These are phyloP conservation scores for Ectemnius continuus DNA, from an alignment of 2,888 invertebrate species.

Conservation along the genomic window DNA sequence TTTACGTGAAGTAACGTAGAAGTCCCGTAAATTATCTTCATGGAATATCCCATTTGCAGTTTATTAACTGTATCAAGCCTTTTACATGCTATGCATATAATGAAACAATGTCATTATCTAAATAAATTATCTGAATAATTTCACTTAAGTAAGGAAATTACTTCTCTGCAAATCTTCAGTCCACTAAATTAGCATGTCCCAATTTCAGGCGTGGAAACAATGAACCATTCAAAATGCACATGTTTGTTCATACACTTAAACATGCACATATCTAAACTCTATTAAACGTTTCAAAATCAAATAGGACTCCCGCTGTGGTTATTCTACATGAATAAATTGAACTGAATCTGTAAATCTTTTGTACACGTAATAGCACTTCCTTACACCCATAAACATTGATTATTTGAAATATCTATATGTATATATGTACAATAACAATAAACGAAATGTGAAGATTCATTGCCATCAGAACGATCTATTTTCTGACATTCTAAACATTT, in stretches of 20 bases:
- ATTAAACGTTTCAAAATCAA: too few species aligned
- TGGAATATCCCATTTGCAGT: slow-evolving; percentile 26
- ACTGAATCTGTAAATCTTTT: too few species aligned
- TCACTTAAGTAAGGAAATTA: slow-evolving; percentile 36
- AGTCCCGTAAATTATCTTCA: slow-evolving; percentile 43
- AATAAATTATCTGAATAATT: slow-evolving; percentile 29
- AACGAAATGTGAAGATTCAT: slow-evolving; percentile 25
- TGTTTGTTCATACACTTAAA: slow-evolving; percentile 19
- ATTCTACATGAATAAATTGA: too few species aligned
- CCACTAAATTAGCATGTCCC: not conserved
- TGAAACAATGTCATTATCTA: slow-evolving; percentile 17
- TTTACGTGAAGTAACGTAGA: slow-evolving; percentile 22
- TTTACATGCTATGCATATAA: slow-evolving; percentile 37
- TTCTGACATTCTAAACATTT: slow-evolving; percentile 15
- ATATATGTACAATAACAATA: slow-evolving; percentile 1
- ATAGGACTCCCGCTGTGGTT: too few species aligned
- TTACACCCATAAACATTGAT: too few species aligned
- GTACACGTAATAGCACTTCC: too few species aligned
- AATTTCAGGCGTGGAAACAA: too few species aligned
- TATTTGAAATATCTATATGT: not conserved
- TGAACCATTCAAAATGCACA: too few species aligned
- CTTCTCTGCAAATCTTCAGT: slow-evolving; percentile 18
- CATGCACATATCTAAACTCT: too few species aligned
- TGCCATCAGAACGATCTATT: slow-evolving; percentile 6
- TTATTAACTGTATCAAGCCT: slow-evolving; percentile 27